Conservation (phyloP, 1,140 invertebrate species). For the Reticulitermes speratus region DNA sequence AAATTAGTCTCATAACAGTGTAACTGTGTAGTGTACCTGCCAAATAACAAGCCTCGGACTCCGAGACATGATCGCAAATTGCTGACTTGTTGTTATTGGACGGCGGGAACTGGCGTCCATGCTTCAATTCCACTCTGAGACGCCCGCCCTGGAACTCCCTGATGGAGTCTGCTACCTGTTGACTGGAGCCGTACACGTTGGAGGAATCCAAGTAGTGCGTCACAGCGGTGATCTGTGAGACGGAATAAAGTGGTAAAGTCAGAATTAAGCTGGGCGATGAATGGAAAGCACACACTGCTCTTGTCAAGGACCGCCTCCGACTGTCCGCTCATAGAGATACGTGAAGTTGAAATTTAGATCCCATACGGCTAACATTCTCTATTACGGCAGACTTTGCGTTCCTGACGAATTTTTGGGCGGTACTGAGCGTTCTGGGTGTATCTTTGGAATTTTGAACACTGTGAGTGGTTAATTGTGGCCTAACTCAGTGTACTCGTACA, state of each 20-base stretch:
- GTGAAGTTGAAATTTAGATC: no score
- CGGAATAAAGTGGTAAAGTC: background rate
- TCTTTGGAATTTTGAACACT: no score
- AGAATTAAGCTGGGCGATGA: background rate
- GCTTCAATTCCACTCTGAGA: slow-evolving; percentile 59
- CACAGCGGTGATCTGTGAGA: slow-evolving; percentile 69
- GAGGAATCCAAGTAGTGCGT: slow-evolving; percentile 84
- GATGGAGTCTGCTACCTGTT: slow-evolving; percentile 60
- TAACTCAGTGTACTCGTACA: no score
- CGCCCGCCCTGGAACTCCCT: slow-evolving; percentile 65
- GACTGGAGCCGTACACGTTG: slow-evolving; percentile 76
- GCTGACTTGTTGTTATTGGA: slow-evolving; percentile 62
- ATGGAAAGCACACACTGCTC: no score
- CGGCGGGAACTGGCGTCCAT: slow-evolving; percentile 68
- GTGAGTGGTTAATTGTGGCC: no score
- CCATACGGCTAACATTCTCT: no score
- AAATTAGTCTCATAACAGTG: background rate
- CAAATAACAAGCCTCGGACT: slow-evolving; percentile 66
- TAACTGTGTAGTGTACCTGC: slow-evolving; percentile 53
- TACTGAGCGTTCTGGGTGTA: no score
- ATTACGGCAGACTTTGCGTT: no score
- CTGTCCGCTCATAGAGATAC: no score
- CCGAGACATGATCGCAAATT: slow-evolving; percentile 56
- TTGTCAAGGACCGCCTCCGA: no score
- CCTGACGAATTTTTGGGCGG: no score